These are phyloP conservation scores for Rhizomys pruinosus DNA, from an alignment of 2,113 vertebrate species.

Conservation along the genomic window DNA sequence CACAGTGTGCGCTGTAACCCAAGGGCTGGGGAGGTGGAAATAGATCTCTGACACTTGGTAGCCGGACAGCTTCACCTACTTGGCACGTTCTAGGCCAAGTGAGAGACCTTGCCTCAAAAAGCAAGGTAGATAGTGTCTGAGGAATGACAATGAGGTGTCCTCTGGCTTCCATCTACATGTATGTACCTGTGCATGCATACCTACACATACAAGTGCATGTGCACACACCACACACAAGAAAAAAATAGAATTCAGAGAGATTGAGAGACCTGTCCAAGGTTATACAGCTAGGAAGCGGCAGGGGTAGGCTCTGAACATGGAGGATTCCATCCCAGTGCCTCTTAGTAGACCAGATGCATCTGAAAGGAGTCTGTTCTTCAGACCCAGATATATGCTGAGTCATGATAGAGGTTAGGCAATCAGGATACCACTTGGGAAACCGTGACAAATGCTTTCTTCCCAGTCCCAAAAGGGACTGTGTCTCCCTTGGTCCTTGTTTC, in stretches of 20 bases:
- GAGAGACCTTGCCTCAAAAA: neutral
- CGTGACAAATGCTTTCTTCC: constrained; percentile 12
- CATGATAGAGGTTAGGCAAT: neutral
- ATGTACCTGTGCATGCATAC: neutral
- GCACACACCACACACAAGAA: neutral
- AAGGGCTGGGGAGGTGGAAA: neutral
- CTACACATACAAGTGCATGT: neutral
- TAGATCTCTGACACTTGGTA: no score
- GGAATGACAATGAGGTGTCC: neutral
- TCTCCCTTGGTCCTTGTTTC: neutral
- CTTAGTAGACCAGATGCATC: neutral
- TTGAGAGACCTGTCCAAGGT: neutral
- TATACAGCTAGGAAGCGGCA: neutral
- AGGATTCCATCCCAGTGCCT: neutral
- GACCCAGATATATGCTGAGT: neutral
- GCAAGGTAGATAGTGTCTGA: no score
- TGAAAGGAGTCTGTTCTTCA: neutral
- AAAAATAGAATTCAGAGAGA: neutral
- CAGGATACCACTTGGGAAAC: neutral
- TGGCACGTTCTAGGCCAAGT: neutral
- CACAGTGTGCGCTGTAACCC: no score
- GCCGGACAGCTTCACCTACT: neutral
- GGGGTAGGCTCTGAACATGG: neutral
- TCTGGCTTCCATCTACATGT: neutral
- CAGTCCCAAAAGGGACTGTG: neutral